These are phyloP conservation scores for Percopsis transmontana DNA, from an alignment of 2,113 vertebrate genomes.

Conservation along the genomic window DNA sequence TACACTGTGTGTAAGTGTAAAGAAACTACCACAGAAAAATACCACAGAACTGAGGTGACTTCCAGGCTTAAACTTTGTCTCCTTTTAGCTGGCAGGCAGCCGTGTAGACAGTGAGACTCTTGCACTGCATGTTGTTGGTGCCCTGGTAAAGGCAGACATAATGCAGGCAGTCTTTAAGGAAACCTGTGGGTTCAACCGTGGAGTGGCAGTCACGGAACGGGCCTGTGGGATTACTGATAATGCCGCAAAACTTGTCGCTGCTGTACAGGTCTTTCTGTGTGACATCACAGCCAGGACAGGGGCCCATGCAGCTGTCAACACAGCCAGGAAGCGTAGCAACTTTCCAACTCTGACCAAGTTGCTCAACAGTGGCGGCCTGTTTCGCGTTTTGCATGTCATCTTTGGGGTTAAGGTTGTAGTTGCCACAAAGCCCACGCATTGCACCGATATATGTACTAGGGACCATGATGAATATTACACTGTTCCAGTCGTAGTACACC, in stretches of 20 bases:
- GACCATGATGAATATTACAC: constrained; percentile 60
- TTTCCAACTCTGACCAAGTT: constrained; percentile 72
- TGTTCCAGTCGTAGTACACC: constrained; percentile 67
- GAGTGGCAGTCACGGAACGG: constrained; percentile 62
- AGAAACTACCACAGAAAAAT: too few relatives aligned
- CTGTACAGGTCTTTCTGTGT: constrained; percentile 30
- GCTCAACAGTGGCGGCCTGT: not conserved
- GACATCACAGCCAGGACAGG: constrained; percentile 34
- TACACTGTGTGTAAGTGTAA: too few relatives aligned
- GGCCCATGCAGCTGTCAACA: constrained; percentile 30
- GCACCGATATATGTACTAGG: constrained; percentile 54
- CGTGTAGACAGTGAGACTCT: constrained; percentile 50
- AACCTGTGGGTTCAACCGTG: constrained; percentile 35
- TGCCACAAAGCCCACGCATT: constrained; percentile 76
- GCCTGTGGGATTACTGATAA: constrained; percentile 39
- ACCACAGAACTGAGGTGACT: constrained; percentile 54
- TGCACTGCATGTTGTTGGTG: constrained; percentile 37
- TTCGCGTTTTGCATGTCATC: constrained; percentile 67
- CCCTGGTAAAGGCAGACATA: constrained; percentile 65
- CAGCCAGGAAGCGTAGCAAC: constrained; percentile 50
- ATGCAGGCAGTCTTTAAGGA: constrained; percentile 55
- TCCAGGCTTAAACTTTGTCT: constrained; percentile 45
- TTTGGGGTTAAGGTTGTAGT: constrained; percentile 73
- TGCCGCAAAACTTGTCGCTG: constrained; percentile 43
- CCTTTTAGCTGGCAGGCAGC: constrained; percentile 55